Evolutionary conservation across 2,888 invertebrate genomes (phyloP).

Genomic region (Dusona sp.): DNA sequence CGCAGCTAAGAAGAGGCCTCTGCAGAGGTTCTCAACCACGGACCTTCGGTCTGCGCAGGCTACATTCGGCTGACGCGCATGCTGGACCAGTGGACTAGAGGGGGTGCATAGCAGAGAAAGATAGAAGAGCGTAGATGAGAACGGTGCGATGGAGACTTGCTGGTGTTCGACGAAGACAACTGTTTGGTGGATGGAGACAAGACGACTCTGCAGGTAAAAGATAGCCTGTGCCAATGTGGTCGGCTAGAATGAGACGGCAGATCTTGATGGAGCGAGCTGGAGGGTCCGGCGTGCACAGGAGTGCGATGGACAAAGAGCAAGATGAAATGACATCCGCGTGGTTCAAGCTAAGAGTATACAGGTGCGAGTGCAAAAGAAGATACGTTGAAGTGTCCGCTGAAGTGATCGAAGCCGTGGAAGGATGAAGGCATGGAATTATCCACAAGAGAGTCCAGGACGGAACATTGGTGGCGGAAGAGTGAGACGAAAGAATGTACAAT

Average conservation of each 20-base stretch:
- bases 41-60: neutral
- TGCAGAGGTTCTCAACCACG: constrained; percentile 38
- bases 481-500: constrained; percentile 42
- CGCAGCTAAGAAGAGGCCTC: constrained; percentile 42
- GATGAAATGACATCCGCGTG: constrained; percentile 42
- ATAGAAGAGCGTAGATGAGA: constrained; percentile 32
- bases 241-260: neutral
- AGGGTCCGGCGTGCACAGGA: constrained; percentile 7
- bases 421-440: neutral
- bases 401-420: constrained; percentile 10
- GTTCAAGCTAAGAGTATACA: constrained; percentile 14
- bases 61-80: constrained; percentile 25
- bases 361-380: constrained; percentile 3
- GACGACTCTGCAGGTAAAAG: neutral
- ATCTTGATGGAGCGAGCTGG: neutral
- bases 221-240: neutral
- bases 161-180: constrained; percentile 6
- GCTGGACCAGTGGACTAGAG: constrained; percentile 62
- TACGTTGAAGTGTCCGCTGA: constrained; percentile 4
- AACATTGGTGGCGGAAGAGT: constrained; percentile 8
- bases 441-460: constrained; percentile 12
- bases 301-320: constrained; percentile 53
- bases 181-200: neutral
- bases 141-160: constrained; percentile 13
- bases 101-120: constrained; percentile 40